A percentile compares a stretch with the other conserved stretches of the same genome.
Conservation (phyloP, 2,113 vertebrate species). For the Pachypanchax playfairii region DNA sequence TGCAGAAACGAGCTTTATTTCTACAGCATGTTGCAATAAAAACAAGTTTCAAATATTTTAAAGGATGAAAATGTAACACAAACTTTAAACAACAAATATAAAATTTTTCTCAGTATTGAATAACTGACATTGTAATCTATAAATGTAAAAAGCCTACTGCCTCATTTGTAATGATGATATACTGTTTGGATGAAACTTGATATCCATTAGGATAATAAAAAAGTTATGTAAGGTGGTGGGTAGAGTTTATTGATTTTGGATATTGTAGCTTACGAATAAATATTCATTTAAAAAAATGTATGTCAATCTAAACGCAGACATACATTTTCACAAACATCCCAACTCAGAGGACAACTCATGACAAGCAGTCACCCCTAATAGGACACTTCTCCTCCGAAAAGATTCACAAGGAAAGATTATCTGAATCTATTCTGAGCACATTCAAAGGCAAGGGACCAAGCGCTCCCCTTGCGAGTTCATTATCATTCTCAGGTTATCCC, state of each 20-base stretch:
- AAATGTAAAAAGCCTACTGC: slow-evolving; percentile 76
- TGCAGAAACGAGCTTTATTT: not conserved
- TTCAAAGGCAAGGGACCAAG: slow-evolving; percentile 94
- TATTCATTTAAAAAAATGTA: slow-evolving; percentile 78
- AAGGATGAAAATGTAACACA: slow-evolving; percentile 1
- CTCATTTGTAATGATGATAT: slow-evolving; percentile 81
- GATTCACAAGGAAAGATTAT: slow-evolving; percentile 90
- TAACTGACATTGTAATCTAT: slow-evolving; percentile 74
- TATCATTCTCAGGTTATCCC: slow-evolving; percentile 99
- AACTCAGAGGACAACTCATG: slow-evolving; percentile 84
- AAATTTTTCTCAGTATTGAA: slow-evolving; percentile 48
- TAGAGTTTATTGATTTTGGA: slow-evolving; percentile 79
- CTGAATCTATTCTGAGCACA: slow-evolving; percentile 95
- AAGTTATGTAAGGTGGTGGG: slow-evolving; percentile 72
- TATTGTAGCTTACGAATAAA: slow-evolving; percentile 73
- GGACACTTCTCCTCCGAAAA: slow-evolving; percentile 89
- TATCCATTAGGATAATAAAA: slow-evolving; percentile 49
- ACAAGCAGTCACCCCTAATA: slow-evolving; percentile 91
- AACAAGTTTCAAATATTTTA: slow-evolving; percentile 1
- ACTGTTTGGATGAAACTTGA: slow-evolving; percentile 73
- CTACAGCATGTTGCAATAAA: slow-evolving; percentile 5
- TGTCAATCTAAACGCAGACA: slow-evolving; percentile 68
- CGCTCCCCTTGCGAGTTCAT: slow-evolving; percentile 90
- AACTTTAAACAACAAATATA: slow-evolving; percentile 2
- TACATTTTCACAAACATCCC: slow-evolving; percentile 71